Evolutionary conservation across 2,113 vertebrate genomes (phyloP).

Genomic region (Atlantisia rogersi): DNA sequence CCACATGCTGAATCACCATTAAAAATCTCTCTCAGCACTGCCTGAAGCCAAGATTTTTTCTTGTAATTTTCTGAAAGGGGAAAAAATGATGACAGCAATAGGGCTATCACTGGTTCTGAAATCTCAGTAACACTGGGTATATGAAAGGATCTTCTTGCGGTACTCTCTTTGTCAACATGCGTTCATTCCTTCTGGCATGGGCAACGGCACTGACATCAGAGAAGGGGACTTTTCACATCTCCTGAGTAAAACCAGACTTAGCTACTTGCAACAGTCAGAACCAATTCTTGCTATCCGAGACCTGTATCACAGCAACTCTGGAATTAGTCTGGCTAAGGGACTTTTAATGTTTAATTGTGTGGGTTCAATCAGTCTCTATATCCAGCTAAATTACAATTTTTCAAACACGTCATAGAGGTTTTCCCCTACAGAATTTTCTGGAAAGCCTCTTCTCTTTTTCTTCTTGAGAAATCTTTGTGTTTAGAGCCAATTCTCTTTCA

Average conservation of each 20-base stretch:
- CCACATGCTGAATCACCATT: neutral
- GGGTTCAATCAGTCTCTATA: neutral
- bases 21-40: neutral
- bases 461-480: conserved; percentile 17
- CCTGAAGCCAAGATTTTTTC: neutral
- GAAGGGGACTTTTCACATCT: neutral
- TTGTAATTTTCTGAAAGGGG: neutral
- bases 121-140: neutral
- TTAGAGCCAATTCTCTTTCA: conserved; percentile 50
- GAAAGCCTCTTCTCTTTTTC: conserved; percentile 5
- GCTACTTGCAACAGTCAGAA: conserved; percentile 1
- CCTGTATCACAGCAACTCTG: neutral
- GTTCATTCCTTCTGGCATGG: neutral
- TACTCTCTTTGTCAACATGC: neutral
- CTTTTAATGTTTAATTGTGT: neutral
- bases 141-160: neutral
- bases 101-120: neutral
- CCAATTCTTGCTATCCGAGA: neutral
- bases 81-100: neutral
- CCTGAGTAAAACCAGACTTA: conserved; percentile 7
- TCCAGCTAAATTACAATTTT: neutral
- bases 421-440: conserved; percentile 47
- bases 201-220: neutral
- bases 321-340: neutral
- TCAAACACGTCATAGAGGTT: neutral